These are phyloP conservation scores for Euzophera pinguis DNA, from an alignment of 2,888 invertebrate species.

Conservation along the genomic window DNA sequence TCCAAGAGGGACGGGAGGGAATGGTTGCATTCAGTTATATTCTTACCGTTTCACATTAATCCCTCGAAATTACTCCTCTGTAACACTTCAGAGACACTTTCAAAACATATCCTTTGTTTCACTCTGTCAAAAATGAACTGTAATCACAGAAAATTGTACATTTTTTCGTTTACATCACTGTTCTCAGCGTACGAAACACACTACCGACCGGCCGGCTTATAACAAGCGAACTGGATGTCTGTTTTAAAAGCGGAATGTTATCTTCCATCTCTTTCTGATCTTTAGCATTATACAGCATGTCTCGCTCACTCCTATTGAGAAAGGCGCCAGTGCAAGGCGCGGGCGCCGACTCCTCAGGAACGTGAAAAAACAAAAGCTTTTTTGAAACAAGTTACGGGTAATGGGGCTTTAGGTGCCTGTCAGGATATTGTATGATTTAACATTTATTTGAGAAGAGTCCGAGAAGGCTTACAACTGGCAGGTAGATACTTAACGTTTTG, in stretches of 20 bases:
- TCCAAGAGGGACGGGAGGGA: constrained; percentile 71
- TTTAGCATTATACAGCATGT: constrained; percentile 20
- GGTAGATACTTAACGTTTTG: background rate
- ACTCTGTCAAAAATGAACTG: constrained; percentile 44
- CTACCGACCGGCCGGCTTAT: constrained; percentile 57
- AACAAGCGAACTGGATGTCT: constrained; percentile 71
- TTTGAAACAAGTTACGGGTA: constrained; percentile 71
- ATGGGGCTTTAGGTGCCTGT: constrained; percentile 63
- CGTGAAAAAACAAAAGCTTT: constrained; percentile 70
- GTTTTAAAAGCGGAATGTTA: constrained; percentile 67
- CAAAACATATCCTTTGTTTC: constrained; percentile 51
- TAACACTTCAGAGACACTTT: constrained; percentile 28
- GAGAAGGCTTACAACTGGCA: constrained; percentile 29
- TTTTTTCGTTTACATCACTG: constrained; percentile 70
- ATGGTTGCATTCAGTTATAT: constrained; percentile 69
- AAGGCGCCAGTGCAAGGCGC: constrained; percentile 74
- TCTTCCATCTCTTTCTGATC: constrained; percentile 52
- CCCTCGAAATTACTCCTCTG: constrained; percentile 27
- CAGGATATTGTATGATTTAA: constrained; percentile 63
- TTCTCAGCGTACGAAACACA: constrained; percentile 37
- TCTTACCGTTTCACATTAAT: constrained; percentile 59
- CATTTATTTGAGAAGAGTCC: constrained; percentile 45
- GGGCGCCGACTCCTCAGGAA: constrained; percentile 72
- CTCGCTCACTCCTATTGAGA: constrained; percentile 56
- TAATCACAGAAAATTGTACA: constrained; percentile 42